Percentiles rank a stretch among this genome's conserved stretches.
Conservation (phyloP, 2,888 invertebrate genomes). For the Gnatocerus cornutus region DNA sequence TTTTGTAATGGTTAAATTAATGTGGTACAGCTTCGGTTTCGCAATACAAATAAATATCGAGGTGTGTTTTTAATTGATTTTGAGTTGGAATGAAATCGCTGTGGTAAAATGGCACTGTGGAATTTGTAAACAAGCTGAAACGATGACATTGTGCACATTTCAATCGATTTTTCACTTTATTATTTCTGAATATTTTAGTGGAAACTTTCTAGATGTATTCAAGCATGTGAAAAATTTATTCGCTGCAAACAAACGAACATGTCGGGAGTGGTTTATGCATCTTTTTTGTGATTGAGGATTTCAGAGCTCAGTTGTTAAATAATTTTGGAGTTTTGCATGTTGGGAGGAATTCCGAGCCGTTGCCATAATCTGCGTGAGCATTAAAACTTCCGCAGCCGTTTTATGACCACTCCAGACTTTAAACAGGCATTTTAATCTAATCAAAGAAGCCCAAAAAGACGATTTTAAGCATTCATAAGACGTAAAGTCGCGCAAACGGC, state of each 20-base stretch:
- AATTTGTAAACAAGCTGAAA: too few species aligned
- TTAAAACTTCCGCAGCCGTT: constrained; percentile 1
- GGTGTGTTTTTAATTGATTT: too few species aligned
- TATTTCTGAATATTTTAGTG: background rate
- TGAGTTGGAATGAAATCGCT: too few species aligned
- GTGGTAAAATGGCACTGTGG: too few species aligned
- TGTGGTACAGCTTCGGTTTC: too few species aligned
- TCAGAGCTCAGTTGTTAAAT: too few species aligned
- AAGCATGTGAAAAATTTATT: background rate
- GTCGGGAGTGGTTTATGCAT: background rate
- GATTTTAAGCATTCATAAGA: constrained; percentile 8
- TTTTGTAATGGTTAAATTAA: too few species aligned
- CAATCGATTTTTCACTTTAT: background rate
- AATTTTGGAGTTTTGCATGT: too few species aligned
- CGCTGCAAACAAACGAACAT: background rate
- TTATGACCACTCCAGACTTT: constrained; percentile 8
- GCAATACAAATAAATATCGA: too few species aligned
- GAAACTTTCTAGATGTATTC: background rate
- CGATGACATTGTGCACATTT: too few species aligned
- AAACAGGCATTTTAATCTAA: constrained; percentile 1
- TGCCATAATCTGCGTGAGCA: constrained; percentile 3
- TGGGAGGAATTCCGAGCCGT: background rate
- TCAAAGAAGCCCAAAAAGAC: constrained; percentile 14
- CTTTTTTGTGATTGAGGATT: background rate
- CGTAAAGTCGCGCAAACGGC: constrained; percentile 2